Percentiles rank a stretch among this genome's conserved stretches.
These are phyloP conservation scores for Macaria liturata DNA, from an alignment of 2,888 invertebrate species.

Conservation along the genomic window DNA sequence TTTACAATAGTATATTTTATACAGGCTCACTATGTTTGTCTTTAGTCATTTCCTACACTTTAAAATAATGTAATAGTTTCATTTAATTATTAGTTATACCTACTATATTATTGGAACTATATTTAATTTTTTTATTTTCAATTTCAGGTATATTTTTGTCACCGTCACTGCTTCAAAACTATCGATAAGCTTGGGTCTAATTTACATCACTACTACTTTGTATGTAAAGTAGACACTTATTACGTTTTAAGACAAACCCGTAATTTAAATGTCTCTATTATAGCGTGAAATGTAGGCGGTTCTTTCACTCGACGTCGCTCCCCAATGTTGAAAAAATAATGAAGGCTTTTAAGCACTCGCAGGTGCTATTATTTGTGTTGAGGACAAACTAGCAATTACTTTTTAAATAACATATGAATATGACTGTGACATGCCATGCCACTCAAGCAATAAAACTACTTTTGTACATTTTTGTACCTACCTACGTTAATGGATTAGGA, in stretches of 20 bases:
- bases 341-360: constrained; percentile 51
- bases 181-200: neutral
- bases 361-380: constrained; percentile 20
- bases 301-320: constrained; percentile 41
- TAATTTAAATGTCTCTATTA: constrained; percentile 71
- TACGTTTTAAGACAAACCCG: constrained; percentile 48
- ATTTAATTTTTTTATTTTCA: too few species aligned
- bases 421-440: constrained; percentile 26
- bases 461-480: too few species aligned
- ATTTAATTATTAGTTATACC: too few species aligned
- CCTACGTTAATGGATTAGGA: too few species aligned
- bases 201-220: constrained; percentile 41
- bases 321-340: constrained; percentile 61
- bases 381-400: constrained; percentile 45
- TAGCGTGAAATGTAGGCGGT: constrained; percentile 62
- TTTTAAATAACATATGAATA: constrained; percentile 44
- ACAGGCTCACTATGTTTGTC: too few species aligned
- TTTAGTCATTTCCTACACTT: too few species aligned
- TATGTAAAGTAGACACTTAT: constrained; percentile 13
- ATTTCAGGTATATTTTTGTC: too few species aligned
- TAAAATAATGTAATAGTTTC: too few species aligned
- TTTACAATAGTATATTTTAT: too few species aligned
- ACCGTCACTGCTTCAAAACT: too few species aligned
- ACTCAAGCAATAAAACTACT: constrained; percentile 2
- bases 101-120: too few species aligned